A percentile compares a stretch with the other conserved stretches of the same genome.
These are phyloP conservation scores for Dicrostonyx torquatus DNA, from an alignment of 2,797 vertebrate genomes.

Conservation along the genomic window DNA sequence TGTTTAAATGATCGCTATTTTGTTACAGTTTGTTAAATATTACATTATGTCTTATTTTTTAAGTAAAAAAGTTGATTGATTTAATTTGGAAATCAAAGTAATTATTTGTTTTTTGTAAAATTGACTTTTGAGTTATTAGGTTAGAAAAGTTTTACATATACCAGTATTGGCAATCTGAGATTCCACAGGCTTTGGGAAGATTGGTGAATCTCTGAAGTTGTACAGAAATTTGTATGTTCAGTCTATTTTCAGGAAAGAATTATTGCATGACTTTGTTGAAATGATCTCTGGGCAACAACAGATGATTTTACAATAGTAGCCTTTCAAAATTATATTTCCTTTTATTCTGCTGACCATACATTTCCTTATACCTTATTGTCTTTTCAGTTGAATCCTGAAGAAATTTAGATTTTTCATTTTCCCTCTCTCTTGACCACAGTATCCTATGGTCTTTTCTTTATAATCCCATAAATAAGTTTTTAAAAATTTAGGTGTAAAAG, in stretches of 20 bases:
- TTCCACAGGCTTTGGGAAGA: background rate
- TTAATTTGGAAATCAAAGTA: slow-evolving; percentile 67
- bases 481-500: slow-evolving; percentile 29
- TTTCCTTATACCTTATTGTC: slow-evolving; percentile 21
- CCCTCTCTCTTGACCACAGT: background rate
- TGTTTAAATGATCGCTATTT: slow-evolving; percentile 50
- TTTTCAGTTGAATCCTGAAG: slow-evolving; percentile 58
- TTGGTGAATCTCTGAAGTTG: slow-evolving; percentile 20
- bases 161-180: slow-evolving; percentile 41
- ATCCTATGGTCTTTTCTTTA: slow-evolving; percentile 41
- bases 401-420: slow-evolving; percentile 14
- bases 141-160: slow-evolving; percentile 52
- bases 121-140: slow-evolving; percentile 53
- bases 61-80: slow-evolving; percentile 42
- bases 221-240: slow-evolving; percentile 38
- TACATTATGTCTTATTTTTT: slow-evolving; percentile 55
- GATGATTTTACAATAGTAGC: background rate
- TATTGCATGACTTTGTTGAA: slow-evolving; percentile 11
- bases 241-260: slow-evolving; percentile 40
- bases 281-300: background rate
- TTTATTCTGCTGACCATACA: slow-evolving; percentile 43
- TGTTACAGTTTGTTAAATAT: slow-evolving; percentile 27
- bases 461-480: slow-evolving; percentile 10
- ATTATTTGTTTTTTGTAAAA: slow-evolving; percentile 46
- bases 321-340: slow-evolving; percentile 49